Percentiles rank a stretch among this genome's conserved stretches.
These are phyloP conservation scores for Onthophagus sagittarius DNA, from an alignment of 2,888 invertebrate genomes.

Conservation along the genomic window DNA sequence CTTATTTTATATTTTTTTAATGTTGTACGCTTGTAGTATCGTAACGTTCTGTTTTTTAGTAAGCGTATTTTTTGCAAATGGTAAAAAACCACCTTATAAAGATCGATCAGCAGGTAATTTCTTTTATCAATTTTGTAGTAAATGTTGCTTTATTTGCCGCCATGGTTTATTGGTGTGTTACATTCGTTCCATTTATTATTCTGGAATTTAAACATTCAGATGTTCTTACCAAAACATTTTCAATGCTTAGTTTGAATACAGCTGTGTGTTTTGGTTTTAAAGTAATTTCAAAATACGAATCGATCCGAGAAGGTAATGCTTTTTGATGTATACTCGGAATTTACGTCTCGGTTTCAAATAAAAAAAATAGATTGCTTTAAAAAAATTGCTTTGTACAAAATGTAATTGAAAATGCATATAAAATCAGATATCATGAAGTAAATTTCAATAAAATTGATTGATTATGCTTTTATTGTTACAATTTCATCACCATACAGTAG, in stretches of 20 bases:
- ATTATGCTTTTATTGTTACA: too few species aligned
- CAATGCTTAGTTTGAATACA: slow-evolving; percentile 69
- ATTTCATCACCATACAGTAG: too few species aligned
- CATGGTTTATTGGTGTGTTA: slow-evolving; percentile 72
- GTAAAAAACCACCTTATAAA: slow-evolving; percentile 45
- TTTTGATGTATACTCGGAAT: too few species aligned
- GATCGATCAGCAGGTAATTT: not conserved
- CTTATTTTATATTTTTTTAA: slow-evolving; percentile 65
- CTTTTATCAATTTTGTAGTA: slow-evolving; percentile 50
- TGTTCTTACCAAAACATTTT: slow-evolving; percentile 56
- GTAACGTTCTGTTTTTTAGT: slow-evolving; percentile 78
- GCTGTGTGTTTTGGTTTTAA: slow-evolving; percentile 79
- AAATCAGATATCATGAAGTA: too few species aligned
- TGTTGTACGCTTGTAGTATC: slow-evolving; percentile 65
- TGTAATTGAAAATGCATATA: too few species aligned
- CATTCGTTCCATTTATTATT: slow-evolving; percentile 69
- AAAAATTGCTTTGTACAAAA: too few species aligned
- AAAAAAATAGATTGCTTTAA: too few species aligned
- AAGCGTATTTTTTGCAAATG: slow-evolving; percentile 76
- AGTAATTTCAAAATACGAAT: slow-evolving; percentile 68
- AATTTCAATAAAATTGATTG: too few species aligned
- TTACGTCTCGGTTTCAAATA: too few species aligned
- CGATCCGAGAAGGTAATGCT: slow-evolving; percentile 61
- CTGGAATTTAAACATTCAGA: slow-evolving; percentile 63
- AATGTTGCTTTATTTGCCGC: slow-evolving; percentile 75